Percentiles rank a stretch among this genome's conserved stretches.
Conservation (phyloP, 2,888 invertebrate species). For the Drosophila yooni region DNA sequence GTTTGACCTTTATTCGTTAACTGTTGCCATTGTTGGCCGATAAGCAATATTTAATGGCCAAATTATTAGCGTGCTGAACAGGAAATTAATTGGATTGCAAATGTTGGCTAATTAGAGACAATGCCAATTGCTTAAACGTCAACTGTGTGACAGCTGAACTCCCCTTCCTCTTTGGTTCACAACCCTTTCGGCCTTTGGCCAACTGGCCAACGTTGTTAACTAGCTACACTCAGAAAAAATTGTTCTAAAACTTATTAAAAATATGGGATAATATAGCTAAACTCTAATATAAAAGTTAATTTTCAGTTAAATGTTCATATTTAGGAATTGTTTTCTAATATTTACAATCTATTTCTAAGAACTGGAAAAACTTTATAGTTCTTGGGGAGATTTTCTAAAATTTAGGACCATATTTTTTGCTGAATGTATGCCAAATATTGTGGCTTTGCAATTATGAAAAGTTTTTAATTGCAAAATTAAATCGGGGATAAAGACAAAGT, state of each 20-base stretch:
- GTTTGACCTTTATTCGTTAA: neutral
- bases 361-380: too few relatives aligned
- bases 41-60: slow-evolving; percentile 20
- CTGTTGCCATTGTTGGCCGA: neutral
- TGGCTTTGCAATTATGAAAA: slow-evolving; percentile 68
- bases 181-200: neutral
- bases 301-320: too few relatives aligned
- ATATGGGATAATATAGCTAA: neutral
- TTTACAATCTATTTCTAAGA: too few relatives aligned
- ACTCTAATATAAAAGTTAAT: too few relatives aligned
- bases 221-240: neutral
- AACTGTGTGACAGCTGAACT: slow-evolving; percentile 18
- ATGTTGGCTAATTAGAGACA: slow-evolving; percentile 53
- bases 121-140: slow-evolving; percentile 33
- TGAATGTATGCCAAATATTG: slow-evolving; percentile 34
- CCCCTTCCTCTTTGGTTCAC: neutral
- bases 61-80: slow-evolving; percentile 39
- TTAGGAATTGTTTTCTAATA: too few relatives aligned
- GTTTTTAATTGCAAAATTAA: slow-evolving; percentile 80
- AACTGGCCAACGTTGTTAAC: slow-evolving; percentile 8
- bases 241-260: neutral
- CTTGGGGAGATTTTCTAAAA: too few relatives aligned
- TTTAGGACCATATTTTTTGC: neutral
- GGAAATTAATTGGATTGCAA: slow-evolving; percentile 39
- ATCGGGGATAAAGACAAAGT: slow-evolving; percentile 49